Evolutionary conservation across 2,888 invertebrate genomes (phyloP).

Genomic region (Pherbina coryleti): DNA sequence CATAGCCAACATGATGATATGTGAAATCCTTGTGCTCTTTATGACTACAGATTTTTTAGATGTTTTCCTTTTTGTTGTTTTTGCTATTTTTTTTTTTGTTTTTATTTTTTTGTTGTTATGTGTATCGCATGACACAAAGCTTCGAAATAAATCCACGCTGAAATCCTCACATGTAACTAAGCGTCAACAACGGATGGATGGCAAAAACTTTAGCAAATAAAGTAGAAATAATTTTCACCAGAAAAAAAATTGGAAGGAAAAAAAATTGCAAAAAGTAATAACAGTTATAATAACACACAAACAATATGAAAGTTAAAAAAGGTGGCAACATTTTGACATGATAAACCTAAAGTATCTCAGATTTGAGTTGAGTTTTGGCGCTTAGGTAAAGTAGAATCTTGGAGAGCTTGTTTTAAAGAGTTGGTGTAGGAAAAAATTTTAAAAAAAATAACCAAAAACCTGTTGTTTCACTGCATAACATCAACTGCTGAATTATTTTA

Average conservation of each 20-base stretch:
- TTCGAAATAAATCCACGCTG: conserved; percentile 46
- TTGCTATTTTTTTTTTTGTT: conserved; percentile 2
- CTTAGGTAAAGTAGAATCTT: too few species aligned
- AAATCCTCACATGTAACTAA: conserved; percentile 40
- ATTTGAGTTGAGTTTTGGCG: too few species aligned
- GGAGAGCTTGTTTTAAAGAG: too few species aligned
- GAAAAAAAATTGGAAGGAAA: not conserved
- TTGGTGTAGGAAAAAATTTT: too few species aligned
- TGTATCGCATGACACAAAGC: conserved; percentile 32
- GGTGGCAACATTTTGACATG: too few species aligned
- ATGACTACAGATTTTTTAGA: conserved; percentile 7
- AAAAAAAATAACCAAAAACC: too few species aligned
- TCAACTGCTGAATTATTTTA: too few species aligned
- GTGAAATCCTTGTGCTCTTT: not conserved
- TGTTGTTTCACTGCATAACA: too few species aligned
- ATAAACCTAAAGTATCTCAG: too few species aligned
- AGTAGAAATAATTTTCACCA: conserved; percentile 57
- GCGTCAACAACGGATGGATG: conserved; percentile 38
- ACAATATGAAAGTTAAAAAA: too few species aligned
- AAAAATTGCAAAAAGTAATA: too few species aligned
- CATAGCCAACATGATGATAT: conserved; percentile 9
- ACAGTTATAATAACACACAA: too few species aligned
- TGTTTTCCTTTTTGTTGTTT: not conserved
- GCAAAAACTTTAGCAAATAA: conserved; percentile 57
- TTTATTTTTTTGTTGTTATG: conserved; percentile 7